Conservation (phyloP, 2,888 invertebrate genomes). For the Eupithecia pulchellata region DNA sequence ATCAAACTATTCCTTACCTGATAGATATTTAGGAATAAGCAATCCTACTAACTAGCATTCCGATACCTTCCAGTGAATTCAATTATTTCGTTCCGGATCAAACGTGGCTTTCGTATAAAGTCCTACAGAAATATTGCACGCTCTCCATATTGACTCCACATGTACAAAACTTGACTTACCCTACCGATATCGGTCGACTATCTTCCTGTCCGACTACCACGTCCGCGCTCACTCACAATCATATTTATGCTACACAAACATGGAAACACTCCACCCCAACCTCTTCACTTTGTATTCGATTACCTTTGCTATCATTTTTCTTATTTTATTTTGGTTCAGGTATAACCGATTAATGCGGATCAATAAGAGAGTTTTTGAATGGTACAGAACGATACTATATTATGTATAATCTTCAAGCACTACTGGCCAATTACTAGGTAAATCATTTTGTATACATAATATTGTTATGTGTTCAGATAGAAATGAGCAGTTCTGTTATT, state of each 20-base stretch:
- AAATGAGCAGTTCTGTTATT: neutral
- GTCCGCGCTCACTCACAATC: constrained; percentile 10
- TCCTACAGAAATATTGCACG: neutral
- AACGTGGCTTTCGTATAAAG: neutral
- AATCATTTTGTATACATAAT: neutral
- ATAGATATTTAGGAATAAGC: neutral
- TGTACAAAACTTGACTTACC: constrained; percentile 16
- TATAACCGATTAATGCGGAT: neutral
- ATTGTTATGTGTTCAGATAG: no score
- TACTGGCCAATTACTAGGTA: neutral
- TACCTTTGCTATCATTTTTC: constrained; percentile 1
- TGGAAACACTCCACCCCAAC: constrained; percentile 9
- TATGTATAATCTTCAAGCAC: neutral
- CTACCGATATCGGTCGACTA: constrained; percentile 8
- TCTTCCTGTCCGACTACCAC: constrained; percentile 12
- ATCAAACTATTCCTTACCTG: no score
- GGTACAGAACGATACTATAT: no score
- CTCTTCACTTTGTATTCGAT: constrained; percentile 15
- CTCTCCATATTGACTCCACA: neutral
- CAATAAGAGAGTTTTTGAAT: neutral
- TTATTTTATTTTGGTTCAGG: constrained; percentile 7
- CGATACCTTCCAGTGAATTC: no score
- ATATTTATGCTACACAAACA: constrained; percentile 16
- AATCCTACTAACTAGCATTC: neutral
- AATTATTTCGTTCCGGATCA: neutral